Evolutionary conservation across 2,888 invertebrate species (phyloP).

Genomic region (Silvanus unidentatus): DNA sequence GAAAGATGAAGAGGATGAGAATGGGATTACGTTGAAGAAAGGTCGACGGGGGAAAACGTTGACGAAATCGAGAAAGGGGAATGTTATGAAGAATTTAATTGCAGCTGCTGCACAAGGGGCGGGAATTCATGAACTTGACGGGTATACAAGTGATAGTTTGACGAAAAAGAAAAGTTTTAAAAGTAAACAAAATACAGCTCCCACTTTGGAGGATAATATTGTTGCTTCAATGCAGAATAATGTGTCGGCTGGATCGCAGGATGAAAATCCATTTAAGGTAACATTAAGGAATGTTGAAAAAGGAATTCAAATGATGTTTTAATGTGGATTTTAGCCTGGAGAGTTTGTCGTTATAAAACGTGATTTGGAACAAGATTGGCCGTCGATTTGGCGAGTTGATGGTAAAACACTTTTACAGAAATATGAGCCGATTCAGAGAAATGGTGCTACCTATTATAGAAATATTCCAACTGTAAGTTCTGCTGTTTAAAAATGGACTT

Average conservation of each 20-base stretch:
- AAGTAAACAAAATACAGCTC: conserved; percentile 32
- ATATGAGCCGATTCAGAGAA: conserved; percentile 75
- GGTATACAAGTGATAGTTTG: conserved; percentile 44
- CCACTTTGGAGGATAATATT: conserved; percentile 45
- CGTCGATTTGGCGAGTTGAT: conserved; percentile 87
- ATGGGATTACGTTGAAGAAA: conserved; percentile 42
- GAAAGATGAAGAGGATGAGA: conserved; percentile 41
- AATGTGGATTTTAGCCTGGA: conserved; percentile 77
- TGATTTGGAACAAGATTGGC: conserved; percentile 75
- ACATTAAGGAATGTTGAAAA: no score
- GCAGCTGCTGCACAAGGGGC: conserved; percentile 52
- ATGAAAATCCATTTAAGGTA: conserved; percentile 60
- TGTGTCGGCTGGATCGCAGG: conserved; percentile 37
- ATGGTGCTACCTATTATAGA: conserved; percentile 74
- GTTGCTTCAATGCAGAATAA: conserved; percentile 51
- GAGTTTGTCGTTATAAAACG: conserved; percentile 83
- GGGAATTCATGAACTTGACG: conserved; percentile 54
- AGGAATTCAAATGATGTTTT: no score
- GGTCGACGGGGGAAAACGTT: conserved; percentile 26
- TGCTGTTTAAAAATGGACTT: background rate
- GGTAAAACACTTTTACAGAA: conserved; percentile 77
- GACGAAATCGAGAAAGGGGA: conserved; percentile 16
- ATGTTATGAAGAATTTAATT: conserved; percentile 36
- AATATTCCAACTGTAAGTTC: conserved; percentile 80
- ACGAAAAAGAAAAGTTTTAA: conserved; percentile 28